These are phyloP conservation scores for Cephus cinctus DNA, from an alignment of 1,140 invertebrate species.

Conservation along the genomic window DNA sequence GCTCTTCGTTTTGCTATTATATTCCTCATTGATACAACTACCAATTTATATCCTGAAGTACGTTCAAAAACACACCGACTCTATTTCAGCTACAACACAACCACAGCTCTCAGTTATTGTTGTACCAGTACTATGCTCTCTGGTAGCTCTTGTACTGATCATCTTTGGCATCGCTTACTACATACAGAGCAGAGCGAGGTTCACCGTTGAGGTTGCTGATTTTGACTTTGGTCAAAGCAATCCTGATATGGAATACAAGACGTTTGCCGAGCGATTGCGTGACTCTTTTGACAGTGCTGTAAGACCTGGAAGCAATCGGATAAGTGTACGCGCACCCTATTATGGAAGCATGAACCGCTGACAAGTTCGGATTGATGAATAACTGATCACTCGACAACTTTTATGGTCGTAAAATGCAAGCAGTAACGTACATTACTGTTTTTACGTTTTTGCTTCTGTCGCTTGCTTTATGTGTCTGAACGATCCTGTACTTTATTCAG, in stretches of 20 bases:
- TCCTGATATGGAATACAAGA: slow-evolving; percentile 80
- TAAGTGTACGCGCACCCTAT: slow-evolving; percentile 38
- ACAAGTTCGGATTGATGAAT: too few species aligned
- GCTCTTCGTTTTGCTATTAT: background rate
- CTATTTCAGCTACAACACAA: slow-evolving; percentile 65
- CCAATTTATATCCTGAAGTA: background rate
- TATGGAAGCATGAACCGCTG: slow-evolving; percentile 52
- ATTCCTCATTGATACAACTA: background rate
- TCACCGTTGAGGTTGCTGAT: slow-evolving; percentile 80
- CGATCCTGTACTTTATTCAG: too few species aligned
- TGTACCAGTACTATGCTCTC: slow-evolving; percentile 76
- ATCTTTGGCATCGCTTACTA: slow-evolving; percentile 85
- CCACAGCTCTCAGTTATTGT: slow-evolving; percentile 82
- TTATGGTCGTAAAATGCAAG: too few species aligned
- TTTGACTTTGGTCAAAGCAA: slow-evolving; percentile 80
- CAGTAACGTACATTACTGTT: too few species aligned
- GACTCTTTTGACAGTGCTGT: slow-evolving; percentile 73
- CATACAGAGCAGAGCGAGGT: slow-evolving; percentile 73
- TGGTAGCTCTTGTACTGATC: slow-evolving; percentile 76
- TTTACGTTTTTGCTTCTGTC: too few species aligned
- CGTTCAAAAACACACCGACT: slow-evolving; percentile 7
- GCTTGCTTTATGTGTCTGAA: too few species aligned
- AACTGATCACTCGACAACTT: too few species aligned
- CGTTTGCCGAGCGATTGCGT: slow-evolving; percentile 74
- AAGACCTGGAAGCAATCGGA: slow-evolving; percentile 38